Evolutionary conservation across 2,113 vertebrate species (phyloP), one percentile per base, ranked within the genome.

Genomic region (Cochlearius cochlearius): DNA sequence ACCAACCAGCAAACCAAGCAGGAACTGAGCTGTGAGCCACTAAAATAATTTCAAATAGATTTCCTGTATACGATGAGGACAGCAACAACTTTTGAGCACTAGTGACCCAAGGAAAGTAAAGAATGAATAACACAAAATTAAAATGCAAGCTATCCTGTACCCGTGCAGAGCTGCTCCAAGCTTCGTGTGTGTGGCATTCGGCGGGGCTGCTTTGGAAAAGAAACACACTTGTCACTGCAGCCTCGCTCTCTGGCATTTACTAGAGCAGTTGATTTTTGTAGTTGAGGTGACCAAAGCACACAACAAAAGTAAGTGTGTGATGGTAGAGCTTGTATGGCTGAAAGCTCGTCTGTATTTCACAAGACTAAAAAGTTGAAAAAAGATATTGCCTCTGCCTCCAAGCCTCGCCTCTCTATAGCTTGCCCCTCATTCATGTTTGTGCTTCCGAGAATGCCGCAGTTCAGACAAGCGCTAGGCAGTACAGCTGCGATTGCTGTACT

Each of bases 1-100:
- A 90, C 41, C 55, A 95, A 50, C 38, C 62, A 95, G 39, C 80
- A 89, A 81, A 85, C 43, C 53, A 87, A 91, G 73, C 56, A 87
- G 50, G 58, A 94, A 69, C 59, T 55, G 64, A 84, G 58, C 69
- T 85, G 22, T 53, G 62, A 95, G 47, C 15, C 55, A 76, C 84
- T 85, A 75, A 90, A 89, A 95, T 66, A 6, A 88, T 91, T 92
- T 85, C 8, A 3, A 81, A 79, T 53, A 53, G 50, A 62, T 78
- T 82, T 90, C 55, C 30, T 55, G 1, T 79, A 59, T 73, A 71
- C 34, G 49, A 2, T 21, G 47, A 47, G 17, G 43, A 88, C 63
- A 80, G 68, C 50, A 72, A 59, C 29, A 76, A 91, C 69, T 58
- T 71, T 56, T 74, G 67, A 80, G 59, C 32, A 15, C 20, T 67